Conservation (phyloP, 2,888 invertebrate species). For the Hartigia nigra region DNA sequence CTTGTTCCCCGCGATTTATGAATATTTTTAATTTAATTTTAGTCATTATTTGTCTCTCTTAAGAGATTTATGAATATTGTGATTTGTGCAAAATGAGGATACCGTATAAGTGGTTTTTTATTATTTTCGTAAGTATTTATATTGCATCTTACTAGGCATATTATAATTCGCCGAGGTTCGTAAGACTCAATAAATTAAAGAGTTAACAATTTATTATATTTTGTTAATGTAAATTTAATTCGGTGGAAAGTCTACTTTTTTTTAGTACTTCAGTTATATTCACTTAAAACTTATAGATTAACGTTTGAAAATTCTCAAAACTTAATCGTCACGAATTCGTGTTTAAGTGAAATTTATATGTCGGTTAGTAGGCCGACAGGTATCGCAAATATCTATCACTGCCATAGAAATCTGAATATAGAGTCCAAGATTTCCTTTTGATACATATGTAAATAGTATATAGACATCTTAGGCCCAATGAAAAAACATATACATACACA, state of each 20-base stretch:
- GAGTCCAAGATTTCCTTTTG: neutral
- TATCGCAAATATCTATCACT: neutral
- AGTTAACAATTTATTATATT: neutral
- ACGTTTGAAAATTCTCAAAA: neutral
- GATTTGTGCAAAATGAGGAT: neutral
- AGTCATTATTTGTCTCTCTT: neutral
- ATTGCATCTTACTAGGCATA: neutral
- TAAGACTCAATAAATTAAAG: neutral
- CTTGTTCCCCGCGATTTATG: neutral
- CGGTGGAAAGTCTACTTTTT: neutral
- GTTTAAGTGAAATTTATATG: slow-evolving; percentile 2
- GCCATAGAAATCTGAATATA: neutral
- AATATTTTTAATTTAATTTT: neutral
- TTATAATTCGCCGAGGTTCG: neutral
- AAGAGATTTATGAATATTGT: neutral
- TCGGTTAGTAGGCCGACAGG: slow-evolving; percentile 5
- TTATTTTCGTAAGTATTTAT: neutral
- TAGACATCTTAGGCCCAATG: neutral
- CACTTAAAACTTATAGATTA: neutral
- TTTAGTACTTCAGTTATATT: neutral
- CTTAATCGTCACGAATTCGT: neutral
- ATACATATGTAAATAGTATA: neutral
- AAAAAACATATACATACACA: neutral
- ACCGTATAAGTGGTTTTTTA: neutral
- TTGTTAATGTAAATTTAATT: neutral